A percentile compares a stretch with the other conserved stretches of the same genome.
phyloP scores from a whole-genome alignment of 2,113 vertebrate species.

The Catagonus wagneri region DNA sequence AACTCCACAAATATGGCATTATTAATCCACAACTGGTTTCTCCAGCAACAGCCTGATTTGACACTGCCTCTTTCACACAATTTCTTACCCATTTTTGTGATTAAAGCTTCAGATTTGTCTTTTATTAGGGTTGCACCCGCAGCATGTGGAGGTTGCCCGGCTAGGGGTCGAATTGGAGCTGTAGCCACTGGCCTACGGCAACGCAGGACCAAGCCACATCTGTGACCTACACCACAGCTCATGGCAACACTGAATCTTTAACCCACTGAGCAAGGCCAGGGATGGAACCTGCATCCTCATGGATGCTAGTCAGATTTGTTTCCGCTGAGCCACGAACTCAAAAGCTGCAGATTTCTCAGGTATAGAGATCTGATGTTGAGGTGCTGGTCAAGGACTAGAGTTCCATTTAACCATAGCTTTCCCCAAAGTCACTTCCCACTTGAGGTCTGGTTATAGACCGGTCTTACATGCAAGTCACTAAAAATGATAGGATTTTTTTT shows the following conservation, averaged over 20 bases:
- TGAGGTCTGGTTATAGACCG: constrained; percentile 39
- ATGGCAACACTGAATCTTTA: too few relatives aligned
- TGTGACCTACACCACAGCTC: too few relatives aligned
- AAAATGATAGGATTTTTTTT: constrained; percentile 55
- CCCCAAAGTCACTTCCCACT: constrained; percentile 44
- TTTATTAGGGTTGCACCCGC: too few relatives aligned
- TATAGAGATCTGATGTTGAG: constrained; percentile 46
- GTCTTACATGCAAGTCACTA: constrained; percentile 58
- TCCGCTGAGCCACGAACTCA: too few relatives aligned
- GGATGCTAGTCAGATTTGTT: too few relatives aligned
- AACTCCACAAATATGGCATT: constrained; percentile 47
- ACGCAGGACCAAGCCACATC: too few relatives aligned
- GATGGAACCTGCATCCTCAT: too few relatives aligned
- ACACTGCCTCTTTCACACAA: neutral
- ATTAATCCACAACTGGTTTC: constrained; percentile 53
- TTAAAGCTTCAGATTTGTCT: constrained; percentile 39
- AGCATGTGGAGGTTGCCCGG: too few relatives aligned
- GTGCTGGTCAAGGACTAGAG: constrained; percentile 3
- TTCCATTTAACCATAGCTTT: constrained; percentile 54
- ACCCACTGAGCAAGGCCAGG: too few relatives aligned
- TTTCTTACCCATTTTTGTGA: constrained; percentile 48
- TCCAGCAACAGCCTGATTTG: constrained; percentile 24
- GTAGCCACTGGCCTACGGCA: too few relatives aligned
- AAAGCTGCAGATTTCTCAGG: constrained; percentile 50
- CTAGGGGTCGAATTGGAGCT: too few relatives aligned